Evolutionary conservation across 2,888 invertebrate genomes (phyloP).

Genomic region (Villa cingulata): DNA sequence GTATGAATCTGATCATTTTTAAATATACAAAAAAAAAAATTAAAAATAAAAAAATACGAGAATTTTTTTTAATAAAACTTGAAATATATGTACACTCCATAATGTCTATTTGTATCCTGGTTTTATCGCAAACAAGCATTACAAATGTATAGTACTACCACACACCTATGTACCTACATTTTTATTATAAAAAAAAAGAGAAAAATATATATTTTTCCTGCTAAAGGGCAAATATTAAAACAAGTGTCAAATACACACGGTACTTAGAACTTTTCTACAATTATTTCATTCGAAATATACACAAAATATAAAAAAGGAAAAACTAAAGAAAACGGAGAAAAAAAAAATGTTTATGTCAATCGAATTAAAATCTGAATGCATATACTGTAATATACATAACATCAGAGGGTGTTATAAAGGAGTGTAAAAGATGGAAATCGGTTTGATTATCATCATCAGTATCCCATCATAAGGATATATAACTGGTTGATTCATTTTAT

Average conservation of each 20-base stretch:
- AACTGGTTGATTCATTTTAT: neutral
- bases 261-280: constrained; percentile 36
- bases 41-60: too few relatives aligned
- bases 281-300: neutral
- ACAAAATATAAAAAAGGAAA: too few relatives aligned
- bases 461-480: too few relatives aligned
- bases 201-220: too few relatives aligned
- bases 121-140: too few relatives aligned
- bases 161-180: neutral
- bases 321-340: constrained; percentile 6
- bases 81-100: too few relatives aligned
- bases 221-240: constrained; percentile 31
- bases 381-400: too few relatives aligned
- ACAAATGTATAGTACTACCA: too few relatives aligned
- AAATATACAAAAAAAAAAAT: neutral
- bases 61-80: too few relatives aligned
- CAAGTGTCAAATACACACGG: constrained; percentile 39
- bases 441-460: constrained; percentile 1
- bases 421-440: neutral
- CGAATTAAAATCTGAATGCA: constrained; percentile 5
- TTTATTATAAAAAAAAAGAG: too few relatives aligned
- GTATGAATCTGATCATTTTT: neutral
- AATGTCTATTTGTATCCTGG: neutral
- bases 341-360: constrained; percentile 4
- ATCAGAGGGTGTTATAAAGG: neutral